Evolutionary conservation across 2,113 vertebrate genomes (phyloP).

Genomic region (Calidris pugnax): DNA sequence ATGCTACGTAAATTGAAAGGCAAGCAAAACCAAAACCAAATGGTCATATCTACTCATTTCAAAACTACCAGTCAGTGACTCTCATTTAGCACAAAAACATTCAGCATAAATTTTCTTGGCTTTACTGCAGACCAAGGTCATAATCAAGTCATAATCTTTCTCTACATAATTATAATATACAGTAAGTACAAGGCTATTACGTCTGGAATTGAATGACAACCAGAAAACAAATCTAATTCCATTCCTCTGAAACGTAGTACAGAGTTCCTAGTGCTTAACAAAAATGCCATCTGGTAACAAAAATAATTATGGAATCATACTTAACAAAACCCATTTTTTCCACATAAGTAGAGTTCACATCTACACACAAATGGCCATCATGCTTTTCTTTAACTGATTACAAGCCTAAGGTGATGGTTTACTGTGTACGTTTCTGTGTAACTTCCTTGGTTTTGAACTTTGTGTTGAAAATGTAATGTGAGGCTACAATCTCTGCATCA

Average conservation of each 20-base stretch:
- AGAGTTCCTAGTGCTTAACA: not conserved
- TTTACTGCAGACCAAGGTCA: not conserved
- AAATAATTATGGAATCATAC: not conserved
- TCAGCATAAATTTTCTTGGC: not conserved
- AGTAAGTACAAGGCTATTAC: not conserved
- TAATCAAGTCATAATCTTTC: slow-evolving; percentile 25
- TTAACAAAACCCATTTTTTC: not conserved
- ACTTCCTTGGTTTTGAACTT: slow-evolving; percentile 28
- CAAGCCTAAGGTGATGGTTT: not conserved
- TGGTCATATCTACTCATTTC: not conserved
- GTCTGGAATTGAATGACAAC: slow-evolving; percentile 1
- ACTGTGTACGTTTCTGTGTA: not conserved
- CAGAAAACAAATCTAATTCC: not conserved
- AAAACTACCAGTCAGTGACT: not conserved
- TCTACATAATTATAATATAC: not conserved
- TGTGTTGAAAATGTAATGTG: slow-evolving; percentile 4
- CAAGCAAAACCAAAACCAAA: not conserved
- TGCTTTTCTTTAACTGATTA: not conserved
- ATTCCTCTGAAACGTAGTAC: not conserved
- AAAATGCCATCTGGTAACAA: not conserved
- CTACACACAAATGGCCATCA: not conserved
- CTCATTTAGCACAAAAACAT: not conserved
- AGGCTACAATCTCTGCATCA: slow-evolving; percentile 16
- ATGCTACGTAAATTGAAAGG: not conserved
- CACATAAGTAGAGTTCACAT: not conserved